A percentile compares a stretch with the other conserved stretches of the same genome.
Conservation (phyloP, 2,797 vertebrate genomes). For the Synanceia verrucosa region DNA sequence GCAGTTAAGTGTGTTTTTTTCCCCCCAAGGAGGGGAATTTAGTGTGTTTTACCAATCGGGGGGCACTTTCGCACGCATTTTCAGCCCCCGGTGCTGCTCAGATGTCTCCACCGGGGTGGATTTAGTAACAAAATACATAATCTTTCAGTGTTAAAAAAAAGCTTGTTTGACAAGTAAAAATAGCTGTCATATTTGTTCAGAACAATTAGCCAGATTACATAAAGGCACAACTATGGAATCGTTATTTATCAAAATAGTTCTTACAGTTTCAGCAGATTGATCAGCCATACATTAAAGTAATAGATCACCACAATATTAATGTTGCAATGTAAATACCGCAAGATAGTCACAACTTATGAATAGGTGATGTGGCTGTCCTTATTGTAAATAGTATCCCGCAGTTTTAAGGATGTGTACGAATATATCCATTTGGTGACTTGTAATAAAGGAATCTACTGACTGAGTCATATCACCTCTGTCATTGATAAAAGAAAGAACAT, state of each 20-base stretch:
- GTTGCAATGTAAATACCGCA: neutral
- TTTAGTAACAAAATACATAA: neutral
- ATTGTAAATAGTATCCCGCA: neutral
- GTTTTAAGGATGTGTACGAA: neutral
- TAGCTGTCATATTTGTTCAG: neutral
- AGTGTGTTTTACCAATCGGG: too few relatives aligned
- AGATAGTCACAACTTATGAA: neutral
- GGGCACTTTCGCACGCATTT: too few relatives aligned
- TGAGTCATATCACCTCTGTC: slow-evolving; percentile 12
- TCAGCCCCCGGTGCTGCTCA: too few relatives aligned
- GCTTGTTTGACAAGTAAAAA: neutral
- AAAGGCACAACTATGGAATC: neutral
- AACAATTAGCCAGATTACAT: neutral
- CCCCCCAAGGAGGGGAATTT: too few relatives aligned
- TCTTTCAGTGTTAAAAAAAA: neutral
- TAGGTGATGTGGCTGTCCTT: neutral
- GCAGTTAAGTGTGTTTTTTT: too few relatives aligned
- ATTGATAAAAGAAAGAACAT: neutral
- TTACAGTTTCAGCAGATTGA: neutral
- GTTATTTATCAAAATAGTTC: neutral
- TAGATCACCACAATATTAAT: neutral
- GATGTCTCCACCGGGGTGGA: neutral
- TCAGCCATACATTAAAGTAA: too few relatives aligned
- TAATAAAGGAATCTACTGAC: neutral
- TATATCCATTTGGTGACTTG: neutral